Base-by-base conservation (phyloP, 2,888 invertebrate species). In the Lithosia quadra region DNA sequence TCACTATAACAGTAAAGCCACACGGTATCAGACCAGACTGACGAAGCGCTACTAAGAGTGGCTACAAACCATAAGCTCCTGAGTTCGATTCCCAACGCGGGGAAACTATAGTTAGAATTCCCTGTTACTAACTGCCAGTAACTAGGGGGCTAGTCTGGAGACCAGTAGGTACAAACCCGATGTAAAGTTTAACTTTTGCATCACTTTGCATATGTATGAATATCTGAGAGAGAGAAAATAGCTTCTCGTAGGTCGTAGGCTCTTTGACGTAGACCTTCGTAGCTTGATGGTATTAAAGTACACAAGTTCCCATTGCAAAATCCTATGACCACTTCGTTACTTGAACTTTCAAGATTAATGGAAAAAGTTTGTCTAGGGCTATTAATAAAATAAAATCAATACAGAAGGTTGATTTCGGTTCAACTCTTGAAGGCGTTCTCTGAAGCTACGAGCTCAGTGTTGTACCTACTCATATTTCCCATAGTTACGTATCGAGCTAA, bases 401-500 rank as follows among this genome's bases (percentile, higher is more conserved):
- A 68, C 63, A 68, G n/a, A 58, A 65, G 28, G 59, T 78, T 63
- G 18, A 68, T 69, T 78, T 63, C 49, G 53, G 53, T 69, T 28
- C 63, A 63, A 69, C 53, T 69, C 9, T 57, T 59, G 60, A 62
- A 67, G 53, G n/a, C 36, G 57, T 63, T 58, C 22, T 9, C 18
- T 28, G 33, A 33, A 58, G 33, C 33, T 65, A 22, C 63, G 63
- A 63, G 60, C 67, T 71, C 5, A 3, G n/a, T 65, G 63, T 60
- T 78, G 64, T n/a, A n/a, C n/a, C n/a, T n/a, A n/a, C 65, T 34
- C 57, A 15, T 72, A 69, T 71, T 78, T 68, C 53, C 22, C n/a
- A 24, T 55, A 58, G 39, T 49, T 56, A 58, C 33, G 60, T 64
- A 36, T 4, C 22, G 36, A 57, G 60, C 59, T 60, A 58, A 74